Conservation (phyloP, 92 coral and sea anemone species). For the Parazoanthus atlanticus region DNA sequence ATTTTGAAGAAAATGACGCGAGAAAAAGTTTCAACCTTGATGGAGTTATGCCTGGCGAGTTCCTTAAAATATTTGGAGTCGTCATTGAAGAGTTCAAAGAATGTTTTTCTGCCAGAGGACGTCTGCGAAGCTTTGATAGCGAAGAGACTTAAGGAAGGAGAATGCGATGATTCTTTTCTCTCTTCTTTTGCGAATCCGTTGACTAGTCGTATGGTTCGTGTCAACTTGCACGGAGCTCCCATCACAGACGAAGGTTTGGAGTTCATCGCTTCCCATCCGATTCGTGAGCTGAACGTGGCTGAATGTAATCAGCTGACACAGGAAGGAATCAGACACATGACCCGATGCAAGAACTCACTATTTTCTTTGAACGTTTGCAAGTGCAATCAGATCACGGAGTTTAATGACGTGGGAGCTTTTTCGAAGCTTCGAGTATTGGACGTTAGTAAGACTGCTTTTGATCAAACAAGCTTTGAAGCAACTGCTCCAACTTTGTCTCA, state of each 20-base stretch:
- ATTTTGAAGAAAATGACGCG: conserved; percentile 56
- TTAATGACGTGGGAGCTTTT: conserved; percentile 61
- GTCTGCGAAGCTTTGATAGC: conserved; percentile 79
- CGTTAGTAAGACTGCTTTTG: conserved; percentile 61
- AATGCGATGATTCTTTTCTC: conserved; percentile 77
- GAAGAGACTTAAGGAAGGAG: conserved; percentile 72
- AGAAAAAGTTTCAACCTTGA: conserved; percentile 67
- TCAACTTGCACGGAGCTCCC: conserved; percentile 63
- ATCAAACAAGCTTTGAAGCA: conserved; percentile 59
- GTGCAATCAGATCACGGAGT: conserved; percentile 55
- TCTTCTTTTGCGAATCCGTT: conserved; percentile 67
- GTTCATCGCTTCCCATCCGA: conserved; percentile 64
- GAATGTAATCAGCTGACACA: conserved; percentile 61
- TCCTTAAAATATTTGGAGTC: conserved; percentile 76
- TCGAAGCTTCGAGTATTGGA: conserved; percentile 65
- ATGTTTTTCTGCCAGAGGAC: conserved; percentile 78
- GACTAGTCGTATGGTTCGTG: conserved; percentile 76
- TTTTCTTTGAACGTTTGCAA: conserved; percentile 63
- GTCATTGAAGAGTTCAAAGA: conserved; percentile 45
- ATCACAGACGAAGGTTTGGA: conserved; percentile 75
- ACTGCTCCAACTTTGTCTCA: conserved; percentile 45
- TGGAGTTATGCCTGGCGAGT: conserved; percentile 72
- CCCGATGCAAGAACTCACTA: conserved; percentile 70
- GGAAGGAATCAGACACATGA: conserved; percentile 59
- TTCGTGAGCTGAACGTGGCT: conserved; percentile 81